These are phyloP conservation scores for Drosophila hydei DNA, from an alignment of 1,140 invertebrate species.

Conservation along the genomic window DNA sequence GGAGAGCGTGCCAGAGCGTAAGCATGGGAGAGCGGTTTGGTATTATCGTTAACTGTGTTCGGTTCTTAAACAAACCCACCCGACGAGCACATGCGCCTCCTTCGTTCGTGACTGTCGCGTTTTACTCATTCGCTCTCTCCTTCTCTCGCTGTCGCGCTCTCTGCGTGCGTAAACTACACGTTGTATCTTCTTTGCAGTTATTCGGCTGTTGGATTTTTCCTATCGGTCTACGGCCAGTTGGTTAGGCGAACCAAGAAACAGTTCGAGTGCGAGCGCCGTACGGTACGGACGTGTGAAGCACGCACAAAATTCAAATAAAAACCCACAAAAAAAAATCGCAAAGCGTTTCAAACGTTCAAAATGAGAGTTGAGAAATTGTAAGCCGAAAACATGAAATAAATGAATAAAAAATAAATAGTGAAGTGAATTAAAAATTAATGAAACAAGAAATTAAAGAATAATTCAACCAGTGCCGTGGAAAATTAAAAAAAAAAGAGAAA, in stretches of 20 bases:
- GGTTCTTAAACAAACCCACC: conserved; percentile 10
- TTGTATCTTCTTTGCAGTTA: neutral
- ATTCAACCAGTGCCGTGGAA: conserved; percentile 42
- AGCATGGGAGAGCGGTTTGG: conserved; percentile 15
- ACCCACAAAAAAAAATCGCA: conserved; percentile 39
- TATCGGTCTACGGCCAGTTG: conserved; percentile 29
- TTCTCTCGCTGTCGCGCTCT: neutral
- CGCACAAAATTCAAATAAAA: conserved; percentile 49
- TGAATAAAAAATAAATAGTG: conserved; percentile 1
- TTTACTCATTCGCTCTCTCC: neutral
- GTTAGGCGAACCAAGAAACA: conserved; percentile 39
- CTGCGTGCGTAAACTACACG: neutral
- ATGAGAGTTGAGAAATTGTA: conserved; percentile 17
- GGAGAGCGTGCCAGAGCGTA: conserved; percentile 14
- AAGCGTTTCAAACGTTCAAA: conserved; percentile 29
- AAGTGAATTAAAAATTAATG: conserved; percentile 19
- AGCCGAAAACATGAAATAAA: conserved; percentile 9
- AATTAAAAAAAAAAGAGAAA: conserved; percentile 24
- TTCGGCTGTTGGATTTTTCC: conserved; percentile 13
- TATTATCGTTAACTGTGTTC: conserved; percentile 11
- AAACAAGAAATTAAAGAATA: conserved; percentile 21
- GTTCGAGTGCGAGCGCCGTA: conserved; percentile 78
- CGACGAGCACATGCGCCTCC: conserved; percentile 41
- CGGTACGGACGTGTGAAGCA: conserved; percentile 76
- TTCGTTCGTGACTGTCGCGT: conserved; percentile 14